Percentiles rank a stretch among this genome's conserved stretches.
Conservation (phyloP, 2,797 vertebrate species). For the Bucorvus abyssinicus region DNA sequence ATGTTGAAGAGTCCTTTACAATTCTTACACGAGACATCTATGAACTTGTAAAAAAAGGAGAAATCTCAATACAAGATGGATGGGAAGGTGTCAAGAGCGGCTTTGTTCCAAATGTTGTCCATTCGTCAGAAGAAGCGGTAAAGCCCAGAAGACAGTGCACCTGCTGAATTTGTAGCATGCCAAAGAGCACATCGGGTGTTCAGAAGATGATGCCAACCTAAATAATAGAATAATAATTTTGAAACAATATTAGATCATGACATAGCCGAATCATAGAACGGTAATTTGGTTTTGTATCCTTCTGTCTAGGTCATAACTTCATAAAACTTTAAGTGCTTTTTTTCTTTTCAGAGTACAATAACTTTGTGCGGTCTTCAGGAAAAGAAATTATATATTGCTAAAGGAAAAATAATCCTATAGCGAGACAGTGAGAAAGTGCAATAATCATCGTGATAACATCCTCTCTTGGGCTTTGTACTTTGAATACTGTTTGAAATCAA, state of each 20-base stretch:
- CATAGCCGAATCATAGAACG: neutral
- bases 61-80: constrained; percentile 81
- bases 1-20: constrained; percentile 82
- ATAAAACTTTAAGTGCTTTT: constrained; percentile 33
- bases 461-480: constrained; percentile 25
- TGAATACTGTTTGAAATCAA: constrained; percentile 35
- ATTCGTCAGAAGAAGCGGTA: constrained; percentile 82
- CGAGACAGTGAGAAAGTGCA: constrained; percentile 25
- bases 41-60: constrained; percentile 81
- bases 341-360: neutral
- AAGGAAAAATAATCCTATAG: constrained; percentile 17
- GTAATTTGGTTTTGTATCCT: constrained; percentile 22
- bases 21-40: constrained; percentile 81
- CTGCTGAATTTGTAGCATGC: constrained; percentile 72
- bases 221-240: constrained; percentile 20
- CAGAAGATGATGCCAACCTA: constrained; percentile 41
- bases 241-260: constrained; percentile 43
- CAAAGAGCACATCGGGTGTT: constrained; percentile 56
- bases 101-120: constrained; percentile 81
- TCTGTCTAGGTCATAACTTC: constrained; percentile 41
- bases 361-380: neutral
- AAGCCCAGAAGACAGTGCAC: constrained; percentile 76
- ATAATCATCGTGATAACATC: constrained; percentile 13
- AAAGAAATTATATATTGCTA: neutral
- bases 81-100: constrained; percentile 85